Evolutionary conservation across 2,888 invertebrate genomes (phyloP), one percentile per base, ranked within the genome.

Genomic region (Drosophila glabriapex): DNA sequence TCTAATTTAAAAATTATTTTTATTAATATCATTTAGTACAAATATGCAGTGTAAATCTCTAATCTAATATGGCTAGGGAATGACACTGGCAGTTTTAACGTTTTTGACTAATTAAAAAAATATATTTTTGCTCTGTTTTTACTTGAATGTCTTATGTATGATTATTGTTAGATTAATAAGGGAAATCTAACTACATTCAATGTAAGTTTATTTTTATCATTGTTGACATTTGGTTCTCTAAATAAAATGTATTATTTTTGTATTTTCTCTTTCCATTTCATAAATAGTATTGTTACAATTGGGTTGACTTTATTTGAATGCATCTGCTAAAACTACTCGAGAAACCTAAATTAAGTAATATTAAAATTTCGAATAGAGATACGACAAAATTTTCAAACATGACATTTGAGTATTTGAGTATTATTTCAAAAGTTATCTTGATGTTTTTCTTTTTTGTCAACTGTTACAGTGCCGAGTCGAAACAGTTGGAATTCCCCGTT

Each of bases 371-470:
- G 0, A 7, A 12, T 16, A 19, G 1, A 46, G 25, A 46, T 46
- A 35, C 3, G 35, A 10, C 1, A 35, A 12, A 22, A 12, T 33
- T 16, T 22, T 16, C 16, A 54, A 54, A 19, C 10, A 25, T 37
- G 55, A 37, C 6, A 55, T 19, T 55, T 39, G 55, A 55, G 46
- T 46, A 55, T 19, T 55, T 39, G 55, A 55, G 46, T 46, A 25
- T 16, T 46, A 46, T 25, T 46, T 46, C 22, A 4, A 46, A 10
- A 55, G 9, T 63, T 43, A 12, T 63, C 19, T 19, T 14, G 25
- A 39, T 60, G 35, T 37, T 19, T 43, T 62, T 10, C 19, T 33
- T 9, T 33, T 37, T 12, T 43, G 31, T 33, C n/a, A 46, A 52
- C 61, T 41, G 59, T 60, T 62, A 37, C 59, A 16, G 35, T 16